Base-by-base conservation (phyloP, 2,888 invertebrate species). In the Tenthredo amoena region DNA sequence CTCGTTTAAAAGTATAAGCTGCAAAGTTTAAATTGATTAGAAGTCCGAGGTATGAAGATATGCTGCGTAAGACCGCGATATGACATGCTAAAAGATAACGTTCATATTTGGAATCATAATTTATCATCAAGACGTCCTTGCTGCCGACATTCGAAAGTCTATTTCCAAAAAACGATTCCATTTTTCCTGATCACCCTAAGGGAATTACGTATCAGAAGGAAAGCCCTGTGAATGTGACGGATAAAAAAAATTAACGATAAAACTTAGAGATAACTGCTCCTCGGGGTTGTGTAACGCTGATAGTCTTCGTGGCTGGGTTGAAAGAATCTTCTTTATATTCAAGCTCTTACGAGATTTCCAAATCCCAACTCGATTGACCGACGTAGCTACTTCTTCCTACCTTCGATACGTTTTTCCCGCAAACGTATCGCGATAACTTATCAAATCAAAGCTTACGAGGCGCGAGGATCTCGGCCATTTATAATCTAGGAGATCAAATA, bases 321-420 rank as follows among this genome's bases (percentile, higher is more conserved):
- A 81, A 81, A 37, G 62, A 81, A 21, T 81, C 79, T 81, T 62
- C 37, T 81, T 81, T 62, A 62, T 62, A 81, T 81, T 81, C 77
- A 77, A 77, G 77, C 58, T 58, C 15, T 81, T 58, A 40, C 26
- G 34, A 62, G 58, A 81, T 50, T 81, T 81, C 37, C 58, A 81
- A 81, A 58, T 62, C 58, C 62, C 58, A 58, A 34, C 58, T 81
- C 79, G 79, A 81, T 58, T 58, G 79, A 81, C 58, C 58, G 37
- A 62, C 37, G 62, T 37, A 77, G 18, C 21, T 71, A 21, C 34
- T 31, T 18, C 68, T 68, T 81, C 10, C 55, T 79, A 21, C 62
- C 37, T 9, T 37, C 62, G 62, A 81, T 81, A 58, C 55, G n/a
- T 43, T n/a, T n/a, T 50, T 3, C 40, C 58, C 62, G 58, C 62